A percentile compares a stretch with the other conserved stretches of the same genome.
Evolutionary conservation across 2,888 invertebrate species (phyloP).

Genomic region (Congeria kusceri): DNA sequence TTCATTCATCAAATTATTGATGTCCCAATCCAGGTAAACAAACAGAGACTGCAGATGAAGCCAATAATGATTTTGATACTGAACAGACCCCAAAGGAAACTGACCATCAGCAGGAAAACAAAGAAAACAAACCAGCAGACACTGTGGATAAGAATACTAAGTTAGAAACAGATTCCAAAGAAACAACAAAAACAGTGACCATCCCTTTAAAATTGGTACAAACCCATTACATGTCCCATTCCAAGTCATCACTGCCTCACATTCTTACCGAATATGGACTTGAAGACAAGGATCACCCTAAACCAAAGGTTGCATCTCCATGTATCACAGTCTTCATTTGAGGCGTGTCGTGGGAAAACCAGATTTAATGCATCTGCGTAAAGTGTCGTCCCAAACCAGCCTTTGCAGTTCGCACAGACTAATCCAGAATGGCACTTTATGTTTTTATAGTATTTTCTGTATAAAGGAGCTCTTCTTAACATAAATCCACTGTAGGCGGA

Average conservation of each 20-base stretch:
- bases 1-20: too few species aligned
- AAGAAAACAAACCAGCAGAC: background rate
- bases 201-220: constrained; percentile 42
- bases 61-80: too few species aligned
- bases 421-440: too few species aligned
- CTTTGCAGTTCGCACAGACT: too few species aligned
- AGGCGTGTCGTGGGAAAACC: too few species aligned
- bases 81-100: background rate
- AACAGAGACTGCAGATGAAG: background rate
- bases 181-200: constrained; percentile 2
- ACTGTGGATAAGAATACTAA: background rate
- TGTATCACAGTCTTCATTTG: background rate
- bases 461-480: background rate
- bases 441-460: too few species aligned
- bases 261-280: constrained; percentile 71
- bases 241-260: constrained; percentile 67
- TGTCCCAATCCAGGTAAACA: too few species aligned
- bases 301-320: constrained; percentile 25
- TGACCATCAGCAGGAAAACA: background rate
- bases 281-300: constrained; percentile 56
- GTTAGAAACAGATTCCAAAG: background rate
- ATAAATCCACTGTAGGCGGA: background rate
- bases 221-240: constrained; percentile 54
- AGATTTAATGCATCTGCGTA: too few species aligned
- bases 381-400: too few species aligned